A percentile compares a stretch with the other conserved stretches of the same genome.
Conservation (phyloP, 1,140 invertebrate species). For the Protaetia brevitarsis region DNA sequence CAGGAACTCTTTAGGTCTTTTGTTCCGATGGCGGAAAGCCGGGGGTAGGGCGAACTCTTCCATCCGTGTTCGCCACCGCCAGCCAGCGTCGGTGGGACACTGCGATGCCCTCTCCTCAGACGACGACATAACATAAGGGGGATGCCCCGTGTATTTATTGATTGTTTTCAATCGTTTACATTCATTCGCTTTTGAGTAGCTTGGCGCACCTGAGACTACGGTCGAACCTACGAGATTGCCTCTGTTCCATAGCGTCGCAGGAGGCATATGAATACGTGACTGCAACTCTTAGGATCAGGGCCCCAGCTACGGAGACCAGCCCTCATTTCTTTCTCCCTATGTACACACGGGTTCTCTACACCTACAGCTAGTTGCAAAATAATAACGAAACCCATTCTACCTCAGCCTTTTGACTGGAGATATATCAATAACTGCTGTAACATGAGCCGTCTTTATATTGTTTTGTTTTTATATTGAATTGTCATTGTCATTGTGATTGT, state of each 20-base stretch:
- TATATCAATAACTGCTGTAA: no score
- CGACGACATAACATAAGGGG: constrained; percentile 16
- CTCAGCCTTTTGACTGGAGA: no score
- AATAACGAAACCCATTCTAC: no score
- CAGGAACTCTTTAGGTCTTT: constrained; percentile 38
- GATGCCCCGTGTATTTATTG: constrained; percentile 31
- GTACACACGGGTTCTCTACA: no score
- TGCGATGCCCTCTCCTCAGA: not conserved
- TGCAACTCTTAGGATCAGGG: not conserved
- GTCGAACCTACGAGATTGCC: constrained; percentile 26
- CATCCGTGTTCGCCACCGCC: constrained; percentile 4
- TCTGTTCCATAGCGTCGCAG: constrained; percentile 26
- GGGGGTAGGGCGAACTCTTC: not conserved
- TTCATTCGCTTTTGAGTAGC: constrained; percentile 35
- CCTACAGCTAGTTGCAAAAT: no score
- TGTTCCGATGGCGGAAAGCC: constrained; percentile 28
- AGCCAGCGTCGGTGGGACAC: not conserved
- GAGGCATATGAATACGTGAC: constrained; percentile 28
- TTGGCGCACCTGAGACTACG: constrained; percentile 32
- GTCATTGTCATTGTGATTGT: no score
- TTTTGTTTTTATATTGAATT: no score
- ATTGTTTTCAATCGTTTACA: constrained; percentile 37
- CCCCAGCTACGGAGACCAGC: not conserved
- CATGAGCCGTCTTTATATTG: no score
- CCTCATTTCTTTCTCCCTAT: not conserved